Evolutionary conservation across 2,888 invertebrate species (phyloP), one percentile per base, ranked within the genome.

Genomic region (Acanthacorydalis orientalis): DNA sequence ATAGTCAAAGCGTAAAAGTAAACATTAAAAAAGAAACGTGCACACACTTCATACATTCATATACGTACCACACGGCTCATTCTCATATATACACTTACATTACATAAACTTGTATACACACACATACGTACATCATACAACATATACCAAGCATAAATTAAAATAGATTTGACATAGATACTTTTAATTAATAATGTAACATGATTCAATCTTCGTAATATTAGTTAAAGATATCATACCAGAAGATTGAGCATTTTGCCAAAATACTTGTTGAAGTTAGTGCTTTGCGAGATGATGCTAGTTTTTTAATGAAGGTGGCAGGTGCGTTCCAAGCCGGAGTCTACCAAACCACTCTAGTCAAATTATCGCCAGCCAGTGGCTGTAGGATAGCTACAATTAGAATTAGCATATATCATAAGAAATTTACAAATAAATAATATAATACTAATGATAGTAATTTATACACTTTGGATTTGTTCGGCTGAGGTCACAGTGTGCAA

Each of bases 281-380:
- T 59, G 64, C 64, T 65, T 64, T 60, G 60, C 57, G 56, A 57
- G 58, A 55, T 51, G 43, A 49, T 46, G 39, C 46, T 46, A 46
- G 46, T 46, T 46, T 16, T 23, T 42, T 42, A 23, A 16, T 16
- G 42, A 31, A 31, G 42, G 42, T 31, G 42, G n/a, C 15, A 23
- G 16, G 23, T 12, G 16, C 31, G 12, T 31, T 23, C 15, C 15
- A n/a, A 42, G 15, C 12, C 31, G 42, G 42, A 15, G 16, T 60
- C 60, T 59, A 58, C 60, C 61, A 59, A 59, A 63, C 64, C 62
- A 64, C 61, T 65, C 64, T 67, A 67, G 66, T 67, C 66, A 67
- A 67, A 67, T 67, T 67, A 67, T 47, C 43, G 42, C 63, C 23
- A 50, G 53, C 55, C 54, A 44, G 39, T 47, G 60, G 62, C 60